phyloP scores from a whole-genome alignment of 2,797 vertebrate species.

The Gadopsis marmoratus region DNA sequence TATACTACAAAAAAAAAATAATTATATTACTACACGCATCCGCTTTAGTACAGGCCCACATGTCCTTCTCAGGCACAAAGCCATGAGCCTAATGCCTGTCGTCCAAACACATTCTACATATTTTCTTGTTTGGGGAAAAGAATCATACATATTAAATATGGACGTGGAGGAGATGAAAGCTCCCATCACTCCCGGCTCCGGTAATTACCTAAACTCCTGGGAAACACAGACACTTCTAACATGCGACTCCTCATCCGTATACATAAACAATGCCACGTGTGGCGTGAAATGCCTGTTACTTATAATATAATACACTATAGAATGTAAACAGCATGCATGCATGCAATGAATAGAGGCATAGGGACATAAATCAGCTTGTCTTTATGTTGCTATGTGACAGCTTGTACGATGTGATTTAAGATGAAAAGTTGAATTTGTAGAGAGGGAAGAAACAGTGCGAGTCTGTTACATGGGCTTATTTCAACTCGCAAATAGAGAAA shows the following conservation, averaged over 20 bases:
- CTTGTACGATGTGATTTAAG: conserved; percentile 62
- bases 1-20: conserved; percentile 31
- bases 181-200: conserved; percentile 29
- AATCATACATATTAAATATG: conserved; percentile 56
- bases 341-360: conserved; percentile 40
- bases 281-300: conserved; percentile 46
- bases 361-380: conserved; percentile 46
- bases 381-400: conserved; percentile 29
- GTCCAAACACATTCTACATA: conserved; percentile 55
- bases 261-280: conserved; percentile 61
- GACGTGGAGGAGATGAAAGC: conserved; percentile 30
- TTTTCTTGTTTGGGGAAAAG: conserved; percentile 38
- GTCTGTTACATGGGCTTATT: conserved; percentile 46
- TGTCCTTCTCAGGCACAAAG: conserved; percentile 57
- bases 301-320: conserved; percentile 61
- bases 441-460: conserved; percentile 39
- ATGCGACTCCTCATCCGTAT: conserved; percentile 43
- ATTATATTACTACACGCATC: no score
- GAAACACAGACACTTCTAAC: conserved; percentile 50
- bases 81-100: conserved; percentile 55
- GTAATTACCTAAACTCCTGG: conserved; percentile 55
- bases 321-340: conserved; percentile 56
- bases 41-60: conserved; percentile 58
- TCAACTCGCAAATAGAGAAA: conserved; percentile 43
- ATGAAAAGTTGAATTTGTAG: conserved; percentile 67